A percentile compares a stretch with the other conserved stretches of the same genome.
Conservation (phyloP, 2,888 invertebrate genomes). For the Abscondita cerata region DNA sequence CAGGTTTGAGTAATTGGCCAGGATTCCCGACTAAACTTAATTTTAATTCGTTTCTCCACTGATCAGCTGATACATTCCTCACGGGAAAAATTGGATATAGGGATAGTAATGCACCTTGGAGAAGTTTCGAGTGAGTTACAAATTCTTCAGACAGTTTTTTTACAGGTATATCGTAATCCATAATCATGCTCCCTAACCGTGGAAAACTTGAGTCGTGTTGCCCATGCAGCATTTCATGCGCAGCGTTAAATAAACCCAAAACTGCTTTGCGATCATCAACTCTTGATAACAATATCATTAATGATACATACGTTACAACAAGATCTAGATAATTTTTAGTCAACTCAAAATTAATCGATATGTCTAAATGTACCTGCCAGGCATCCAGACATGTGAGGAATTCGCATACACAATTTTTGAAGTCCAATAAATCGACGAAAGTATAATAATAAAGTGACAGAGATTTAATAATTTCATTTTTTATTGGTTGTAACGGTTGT, state of each 20-base stretch:
- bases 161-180: conserved; percentile 95
- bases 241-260: conserved; percentile 95
- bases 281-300: conserved; percentile 97
- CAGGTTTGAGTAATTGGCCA: conserved; percentile 91
- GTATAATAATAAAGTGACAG: conserved; percentile 98
- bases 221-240: conserved; percentile 94
- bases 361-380: conserved; percentile 92
- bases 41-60: conserved; percentile 93
- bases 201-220: conserved; percentile 93
- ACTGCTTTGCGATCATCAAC: conserved; percentile 99
- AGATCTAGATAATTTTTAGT: conserved; percentile 96
- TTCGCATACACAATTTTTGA: conserved; percentile 94
- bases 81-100: conserved; percentile 86
- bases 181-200: conserved; percentile 94
- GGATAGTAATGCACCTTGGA: conserved; percentile 87
- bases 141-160: conserved; percentile 97
- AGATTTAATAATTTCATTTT: conserved; percentile 95
- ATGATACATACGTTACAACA: conserved; percentile 89
- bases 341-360: conserved; percentile 95
- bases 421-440: conserved; percentile 97
- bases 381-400: conserved; percentile 95
- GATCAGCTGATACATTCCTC: conserved; percentile 91
- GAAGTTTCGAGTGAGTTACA: conserved; percentile 87
- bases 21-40: conserved; percentile 94
- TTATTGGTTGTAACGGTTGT: conserved; percentile 83